Conservation (phyloP, 2,797 vertebrate species). For the Tinamus major region DNA sequence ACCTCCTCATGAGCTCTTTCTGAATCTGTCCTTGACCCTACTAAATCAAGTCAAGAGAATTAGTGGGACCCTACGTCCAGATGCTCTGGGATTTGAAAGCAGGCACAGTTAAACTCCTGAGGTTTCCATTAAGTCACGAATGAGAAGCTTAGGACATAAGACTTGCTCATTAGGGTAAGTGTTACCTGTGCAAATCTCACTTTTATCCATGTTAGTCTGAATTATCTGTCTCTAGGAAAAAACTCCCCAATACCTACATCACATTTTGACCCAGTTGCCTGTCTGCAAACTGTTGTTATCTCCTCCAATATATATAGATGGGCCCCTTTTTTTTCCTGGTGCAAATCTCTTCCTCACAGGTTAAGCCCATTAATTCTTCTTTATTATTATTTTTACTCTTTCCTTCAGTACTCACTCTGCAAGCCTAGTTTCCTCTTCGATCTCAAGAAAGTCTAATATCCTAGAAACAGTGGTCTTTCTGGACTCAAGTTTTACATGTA, state of each 20-base stretch:
- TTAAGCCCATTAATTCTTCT: neutral
- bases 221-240: neutral
- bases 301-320: neutral
- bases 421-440: neutral
- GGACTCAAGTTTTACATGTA: neutral
- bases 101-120: neutral
- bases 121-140: neutral
- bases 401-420: no score
- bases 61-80: neutral
- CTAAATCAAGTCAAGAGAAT: neutral
- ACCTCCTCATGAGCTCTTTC: neutral
- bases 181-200: neutral
- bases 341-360: neutral
- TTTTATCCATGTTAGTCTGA: neutral
- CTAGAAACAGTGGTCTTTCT: neutral
- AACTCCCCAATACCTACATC: neutral
- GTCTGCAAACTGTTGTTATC: neutral
- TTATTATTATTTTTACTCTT: neutral
- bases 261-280: neutral
- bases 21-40: neutral
- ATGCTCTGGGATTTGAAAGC: neutral
- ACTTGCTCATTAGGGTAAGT: neutral
- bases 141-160: neutral
- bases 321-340: neutral
- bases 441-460: neutral